Percentiles rank a stretch among this genome's conserved stretches.
Conservation (phyloP, 1,140 invertebrate species). For the Zaprionus inermis region DNA sequence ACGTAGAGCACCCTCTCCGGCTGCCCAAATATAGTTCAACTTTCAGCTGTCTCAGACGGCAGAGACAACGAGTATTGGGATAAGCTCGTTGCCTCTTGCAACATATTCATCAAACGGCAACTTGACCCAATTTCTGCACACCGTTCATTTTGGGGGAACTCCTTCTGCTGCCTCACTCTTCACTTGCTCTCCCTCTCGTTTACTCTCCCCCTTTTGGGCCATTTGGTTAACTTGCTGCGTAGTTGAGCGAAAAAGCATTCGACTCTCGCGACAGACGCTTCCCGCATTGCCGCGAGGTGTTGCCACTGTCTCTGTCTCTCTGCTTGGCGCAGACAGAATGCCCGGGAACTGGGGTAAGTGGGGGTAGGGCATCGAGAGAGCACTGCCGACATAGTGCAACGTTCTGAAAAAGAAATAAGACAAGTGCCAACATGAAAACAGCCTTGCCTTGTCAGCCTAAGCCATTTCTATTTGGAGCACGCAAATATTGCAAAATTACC, state of each 20-base stretch:
- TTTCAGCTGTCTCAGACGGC: conserved; percentile 46
- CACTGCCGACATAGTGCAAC: background rate
- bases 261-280: background rate
- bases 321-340: background rate
- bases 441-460: background rate
- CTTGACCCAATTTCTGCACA: conserved; percentile 66
- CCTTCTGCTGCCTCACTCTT: background rate
- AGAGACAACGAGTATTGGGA: conserved; percentile 6
- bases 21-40: conserved; percentile 58
- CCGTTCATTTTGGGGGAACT: background rate
- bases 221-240: background rate
- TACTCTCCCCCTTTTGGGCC: background rate
- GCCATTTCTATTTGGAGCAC: conserved; percentile 1
- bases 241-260: background rate
- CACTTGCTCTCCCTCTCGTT: background rate
- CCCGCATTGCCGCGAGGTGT: background rate
- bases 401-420: background rate
- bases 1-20: conserved; percentile 8
- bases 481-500: background rate
- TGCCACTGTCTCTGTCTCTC: background rate
- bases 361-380: background rate
- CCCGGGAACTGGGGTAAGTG: background rate
- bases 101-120: conserved; percentile 65
- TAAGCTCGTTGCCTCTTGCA: conserved; percentile 14
- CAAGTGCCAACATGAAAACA: background rate